phyloP scores from a whole-genome alignment of 2,888 invertebrate species.

The Rotaria socialis region DNA sequence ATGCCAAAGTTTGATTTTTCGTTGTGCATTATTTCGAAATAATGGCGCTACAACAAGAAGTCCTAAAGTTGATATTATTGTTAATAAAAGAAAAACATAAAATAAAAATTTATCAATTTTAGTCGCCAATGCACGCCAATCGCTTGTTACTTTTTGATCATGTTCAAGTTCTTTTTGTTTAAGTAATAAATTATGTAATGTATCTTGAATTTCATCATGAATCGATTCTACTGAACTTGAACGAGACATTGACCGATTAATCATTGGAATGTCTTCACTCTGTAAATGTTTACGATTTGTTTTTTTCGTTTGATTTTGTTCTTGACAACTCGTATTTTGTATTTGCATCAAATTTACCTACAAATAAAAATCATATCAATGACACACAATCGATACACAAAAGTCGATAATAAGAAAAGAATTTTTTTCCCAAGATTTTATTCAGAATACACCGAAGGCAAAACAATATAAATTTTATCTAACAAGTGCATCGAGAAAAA shows the following conservation, averaged over 20 bases:
- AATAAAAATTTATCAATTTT: slow-evolving; percentile 63
- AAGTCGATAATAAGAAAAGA: too few relatives aligned
- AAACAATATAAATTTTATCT: too few relatives aligned
- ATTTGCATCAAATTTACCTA: not conserved
- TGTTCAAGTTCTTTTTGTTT: slow-evolving; percentile 56
- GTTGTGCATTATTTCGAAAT: slow-evolving; percentile 42
- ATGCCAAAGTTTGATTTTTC: slow-evolving; percentile 31
- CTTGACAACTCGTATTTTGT: not conserved
- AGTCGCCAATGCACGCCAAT: slow-evolving; percentile 64
- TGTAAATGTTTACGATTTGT: not conserved
- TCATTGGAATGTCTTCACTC: not conserved
- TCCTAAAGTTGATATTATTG: slow-evolving; percentile 61
- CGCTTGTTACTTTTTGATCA: slow-evolving; percentile 61
- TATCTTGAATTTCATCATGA: slow-evolving; percentile 55
- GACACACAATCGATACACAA: too few relatives aligned
- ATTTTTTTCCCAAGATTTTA: too few relatives aligned
- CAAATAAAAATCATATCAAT: too few relatives aligned
- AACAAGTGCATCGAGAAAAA: too few relatives aligned
- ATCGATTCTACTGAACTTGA: slow-evolving; percentile 42
- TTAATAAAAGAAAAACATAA: slow-evolving; percentile 63
- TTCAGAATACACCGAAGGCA: too few relatives aligned
- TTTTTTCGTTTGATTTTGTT: not conserved
- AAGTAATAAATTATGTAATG: slow-evolving; percentile 54
- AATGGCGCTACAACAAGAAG: slow-evolving; percentile 62
- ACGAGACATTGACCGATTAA: not conserved